Evolutionary conservation across 1,140 invertebrate species (phyloP), one percentile per base, ranked within the genome.

Genomic region (Heliconius nattereri): DNA sequence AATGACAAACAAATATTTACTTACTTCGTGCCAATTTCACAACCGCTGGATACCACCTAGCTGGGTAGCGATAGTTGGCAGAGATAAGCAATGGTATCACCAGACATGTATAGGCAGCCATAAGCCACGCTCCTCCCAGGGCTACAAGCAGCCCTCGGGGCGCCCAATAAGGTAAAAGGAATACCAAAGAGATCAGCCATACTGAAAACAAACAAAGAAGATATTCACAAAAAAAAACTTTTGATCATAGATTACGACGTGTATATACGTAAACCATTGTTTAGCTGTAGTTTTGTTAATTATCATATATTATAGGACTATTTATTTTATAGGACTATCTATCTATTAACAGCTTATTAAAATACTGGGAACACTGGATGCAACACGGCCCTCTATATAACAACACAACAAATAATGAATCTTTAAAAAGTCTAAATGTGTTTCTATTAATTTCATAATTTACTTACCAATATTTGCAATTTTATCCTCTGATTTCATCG

Each of bases 11-110:
- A 54, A 35, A 37, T 26, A 72, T 71, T 45, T 76, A 85, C 85
- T 85, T 88, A 95, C 95, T 90, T 93, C 89, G 90, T 6, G 84
- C 89, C 7, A 91, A 71, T 81, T 93, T 94, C 26, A 84, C 90
- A 26, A 95, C 88, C 7, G 90, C 91, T 29, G 92, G 95, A 71
- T 94, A 90, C 92, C 95, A 95, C 49, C 94, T 90, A 19, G 95
- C 95, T 9, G 96, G 96, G 86, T 96, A 97, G 83, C 95, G 95
- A 88, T 96, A 96, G 89, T 96, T 96, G 54, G 96, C 96, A 1
- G 96, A 96, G 75, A 96, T 95, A 19, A 96, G 94, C 29, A 96
- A 91, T 1, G 96, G 96, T 29, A 96, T 85, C 16, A 96, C 95
- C 13, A 96, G 88, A 82, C 95, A 96, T 5, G 96, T 96, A 85